A percentile compares a stretch with the other conserved stretches of the same genome.
Evolutionary conservation across 1,140 invertebrate species (phyloP).

Genomic region (Adelges cooleyi): DNA sequence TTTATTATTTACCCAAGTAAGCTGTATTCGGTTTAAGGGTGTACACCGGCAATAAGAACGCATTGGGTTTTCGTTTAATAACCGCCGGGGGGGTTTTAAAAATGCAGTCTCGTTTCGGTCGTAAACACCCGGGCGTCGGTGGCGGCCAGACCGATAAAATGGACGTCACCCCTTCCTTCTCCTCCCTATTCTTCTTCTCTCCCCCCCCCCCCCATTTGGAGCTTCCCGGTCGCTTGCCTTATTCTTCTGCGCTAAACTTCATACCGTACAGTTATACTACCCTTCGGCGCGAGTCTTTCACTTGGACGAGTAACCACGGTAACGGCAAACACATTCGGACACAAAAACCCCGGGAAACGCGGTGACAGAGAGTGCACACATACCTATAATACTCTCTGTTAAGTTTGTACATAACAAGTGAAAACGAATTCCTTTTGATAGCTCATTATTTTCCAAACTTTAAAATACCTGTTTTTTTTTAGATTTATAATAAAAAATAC

Average conservation of each 20-base stretch:
- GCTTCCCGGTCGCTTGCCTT: too few species aligned
- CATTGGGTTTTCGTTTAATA: constrained; percentile 15
- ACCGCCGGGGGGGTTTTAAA: constrained; percentile 20
- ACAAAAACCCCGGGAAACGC: constrained; percentile 15
- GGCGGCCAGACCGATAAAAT: constrained; percentile 8
- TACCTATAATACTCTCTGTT: background rate
- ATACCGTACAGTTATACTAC: too few species aligned
- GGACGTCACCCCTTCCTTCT: background rate
- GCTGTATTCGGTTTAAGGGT: too few species aligned
- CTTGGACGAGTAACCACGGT: background rate
- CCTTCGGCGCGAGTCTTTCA: too few species aligned
- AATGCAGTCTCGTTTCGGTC: constrained; percentile 23
- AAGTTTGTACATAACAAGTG: background rate
- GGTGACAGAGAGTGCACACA: background rate
- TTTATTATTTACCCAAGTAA: too few species aligned
- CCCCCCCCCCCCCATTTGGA: background rate
- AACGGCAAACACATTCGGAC: constrained; percentile 8
- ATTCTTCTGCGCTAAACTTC: too few species aligned
- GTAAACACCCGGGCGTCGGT: constrained; percentile 6
- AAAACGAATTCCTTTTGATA: too few species aligned
- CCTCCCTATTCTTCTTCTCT: background rate
- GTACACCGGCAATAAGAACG: too few species aligned
- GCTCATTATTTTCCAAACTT: too few species aligned
- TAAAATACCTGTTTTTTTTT: constrained; percentile 9
- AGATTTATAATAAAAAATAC: too few species aligned